Evolutionary conservation across 2,888 invertebrate genomes (phyloP).

Genomic region (Euphydryas editha): DNA sequence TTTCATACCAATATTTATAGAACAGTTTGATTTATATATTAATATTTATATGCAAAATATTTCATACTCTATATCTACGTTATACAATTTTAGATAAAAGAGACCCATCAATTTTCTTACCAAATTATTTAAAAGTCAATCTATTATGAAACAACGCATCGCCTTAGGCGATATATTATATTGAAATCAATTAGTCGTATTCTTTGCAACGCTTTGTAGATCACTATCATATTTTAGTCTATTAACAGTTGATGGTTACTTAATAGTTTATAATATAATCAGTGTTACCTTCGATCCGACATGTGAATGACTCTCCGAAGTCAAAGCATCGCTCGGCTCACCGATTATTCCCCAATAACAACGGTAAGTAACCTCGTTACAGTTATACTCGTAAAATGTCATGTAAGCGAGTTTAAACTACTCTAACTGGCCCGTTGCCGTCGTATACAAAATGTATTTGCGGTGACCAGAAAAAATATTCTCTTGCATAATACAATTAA

Average conservation of each 20-base stretch:
- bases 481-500: background rate
- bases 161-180: constrained; percentile 25
- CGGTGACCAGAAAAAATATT: constrained; percentile 44
- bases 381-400: constrained; percentile 74
- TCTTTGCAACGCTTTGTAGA: constrained; percentile 30
- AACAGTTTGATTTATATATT: background rate
- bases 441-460: constrained; percentile 46
- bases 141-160: background rate
- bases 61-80: background rate
- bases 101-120: background rate
- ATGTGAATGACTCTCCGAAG: constrained; percentile 52
- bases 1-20: too few relatives aligned
- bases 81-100: background rate
- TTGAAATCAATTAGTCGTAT: constrained; percentile 32
- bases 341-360: constrained; percentile 69
- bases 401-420: constrained; percentile 64
- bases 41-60: background rate
- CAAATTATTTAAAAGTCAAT: background rate
- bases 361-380: constrained; percentile 77
- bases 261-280: constrained; percentile 33
- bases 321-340: constrained; percentile 42
- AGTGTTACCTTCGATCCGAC: constrained; percentile 62
- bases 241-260: constrained; percentile 36
- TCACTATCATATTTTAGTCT: constrained; percentile 33
- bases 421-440: constrained; percentile 55